Conservation (phyloP, 2,113 vertebrate species). For the Stictonetta naevosa region DNA sequence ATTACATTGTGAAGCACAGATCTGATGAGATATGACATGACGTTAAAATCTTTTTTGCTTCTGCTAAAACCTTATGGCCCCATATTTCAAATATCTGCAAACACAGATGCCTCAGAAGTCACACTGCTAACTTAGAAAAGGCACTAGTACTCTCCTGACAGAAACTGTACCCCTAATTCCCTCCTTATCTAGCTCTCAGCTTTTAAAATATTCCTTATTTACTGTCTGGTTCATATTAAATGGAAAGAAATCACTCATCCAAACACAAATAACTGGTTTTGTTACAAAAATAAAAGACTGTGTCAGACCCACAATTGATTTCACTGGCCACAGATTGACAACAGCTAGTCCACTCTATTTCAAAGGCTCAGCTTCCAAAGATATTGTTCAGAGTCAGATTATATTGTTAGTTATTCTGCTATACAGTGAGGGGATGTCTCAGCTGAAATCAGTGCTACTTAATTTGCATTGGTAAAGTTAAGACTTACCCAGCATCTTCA, state of each 20-base stretch:
- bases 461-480: not conserved
- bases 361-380: not conserved
- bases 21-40: slow-evolving; percentile 58
- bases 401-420: not conserved
- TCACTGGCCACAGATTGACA: not conserved
- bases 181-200: not conserved
- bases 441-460: not conserved
- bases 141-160: not conserved
- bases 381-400: not conserved
- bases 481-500: not conserved
- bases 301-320: not conserved
- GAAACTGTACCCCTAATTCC: not conserved
- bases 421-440: not conserved
- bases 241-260: not conserved
- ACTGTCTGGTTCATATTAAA: not conserved
- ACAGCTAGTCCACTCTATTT: not conserved
- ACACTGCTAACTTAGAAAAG: not conserved
- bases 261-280: not conserved
- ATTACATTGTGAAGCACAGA: slow-evolving; percentile 48
- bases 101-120: not conserved
- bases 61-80: slow-evolving; percentile 46
- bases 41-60: slow-evolving; percentile 41
- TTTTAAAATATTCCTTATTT: not conserved
- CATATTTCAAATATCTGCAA: slow-evolving; percentile 52
- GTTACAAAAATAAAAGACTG: not conserved